Percentiles rank a stretch among this genome's conserved stretches.
phyloP scores from a whole-genome alignment of 2,888 invertebrate genomes.

The Sminthurides aquaticus region DNA sequence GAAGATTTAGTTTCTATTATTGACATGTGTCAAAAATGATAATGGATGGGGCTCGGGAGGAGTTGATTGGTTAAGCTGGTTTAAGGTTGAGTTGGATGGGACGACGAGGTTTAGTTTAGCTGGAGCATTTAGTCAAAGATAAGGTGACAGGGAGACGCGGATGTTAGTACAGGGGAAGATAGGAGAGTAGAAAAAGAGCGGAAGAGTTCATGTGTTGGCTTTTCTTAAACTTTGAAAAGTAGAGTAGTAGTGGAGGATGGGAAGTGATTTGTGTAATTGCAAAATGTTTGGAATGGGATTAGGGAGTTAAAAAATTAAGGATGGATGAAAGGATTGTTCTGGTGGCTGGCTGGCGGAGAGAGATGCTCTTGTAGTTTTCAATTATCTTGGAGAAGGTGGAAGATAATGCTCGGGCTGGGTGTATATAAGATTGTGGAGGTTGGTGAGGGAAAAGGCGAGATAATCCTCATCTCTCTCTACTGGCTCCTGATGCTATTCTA shows the following conservation, averaged over 20 bases:
- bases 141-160: not conserved
- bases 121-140: not conserved
- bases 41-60: not conserved
- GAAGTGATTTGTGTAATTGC: not conserved
- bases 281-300: not conserved
- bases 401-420: not conserved
- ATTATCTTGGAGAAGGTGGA: not conserved
- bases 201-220: too few species aligned
- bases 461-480: too few species aligned
- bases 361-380: not conserved
- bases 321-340: not conserved
- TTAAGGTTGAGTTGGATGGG: too few species aligned
- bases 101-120: not conserved
- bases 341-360: too few species aligned
- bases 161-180: too few species aligned
- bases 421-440: not conserved
- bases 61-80: not conserved
- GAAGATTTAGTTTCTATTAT: too few species aligned
- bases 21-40: not conserved
- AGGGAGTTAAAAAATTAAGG: not conserved
- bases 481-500: too few species aligned
- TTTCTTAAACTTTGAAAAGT: too few species aligned
- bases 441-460: not conserved
- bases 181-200: not conserved
- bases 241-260: too few species aligned